Evolutionary conservation across 2,113 vertebrate species (phyloP).

Genomic region (Colaptes auratus): DNA sequence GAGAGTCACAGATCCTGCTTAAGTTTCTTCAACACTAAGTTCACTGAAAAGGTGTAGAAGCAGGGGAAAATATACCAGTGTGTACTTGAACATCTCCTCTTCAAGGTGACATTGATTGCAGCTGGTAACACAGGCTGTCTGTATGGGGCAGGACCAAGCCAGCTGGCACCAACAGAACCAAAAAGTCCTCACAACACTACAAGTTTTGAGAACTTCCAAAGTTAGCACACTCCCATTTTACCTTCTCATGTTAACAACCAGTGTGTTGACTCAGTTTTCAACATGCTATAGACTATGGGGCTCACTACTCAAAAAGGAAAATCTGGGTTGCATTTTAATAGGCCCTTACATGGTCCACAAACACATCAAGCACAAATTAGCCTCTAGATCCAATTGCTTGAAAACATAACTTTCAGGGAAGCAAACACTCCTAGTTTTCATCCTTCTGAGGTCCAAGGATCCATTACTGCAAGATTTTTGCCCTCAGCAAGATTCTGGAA

Average conservation of each 20-base stretch:
- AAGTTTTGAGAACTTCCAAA: not conserved
- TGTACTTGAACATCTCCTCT: not conserved
- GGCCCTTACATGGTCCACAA: not conserved
- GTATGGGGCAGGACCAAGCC: not conserved
- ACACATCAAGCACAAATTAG: not conserved
- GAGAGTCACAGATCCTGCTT: not conserved
- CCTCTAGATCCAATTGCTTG: not conserved
- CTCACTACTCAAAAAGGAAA: not conserved
- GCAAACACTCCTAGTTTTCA: not conserved
- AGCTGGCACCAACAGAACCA: not conserved
- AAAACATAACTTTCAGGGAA: not conserved
- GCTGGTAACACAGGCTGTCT: not conserved
- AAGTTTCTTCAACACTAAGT: not conserved
- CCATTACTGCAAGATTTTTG: not conserved
- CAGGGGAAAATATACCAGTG: not conserved
- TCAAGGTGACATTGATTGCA: not conserved
- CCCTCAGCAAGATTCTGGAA: not conserved
- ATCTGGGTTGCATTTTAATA: not conserved
- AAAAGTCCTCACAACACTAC: not conserved
- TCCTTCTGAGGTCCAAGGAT: not conserved
- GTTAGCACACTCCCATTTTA: not conserved
- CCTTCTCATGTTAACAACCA: not conserved
- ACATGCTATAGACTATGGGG: not conserved
- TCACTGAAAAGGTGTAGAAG: not conserved
- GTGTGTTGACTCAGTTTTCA: not conserved